Conservation (phyloP, 1,140 invertebrate genomes). For the Mesaphorura yosii region DNA sequence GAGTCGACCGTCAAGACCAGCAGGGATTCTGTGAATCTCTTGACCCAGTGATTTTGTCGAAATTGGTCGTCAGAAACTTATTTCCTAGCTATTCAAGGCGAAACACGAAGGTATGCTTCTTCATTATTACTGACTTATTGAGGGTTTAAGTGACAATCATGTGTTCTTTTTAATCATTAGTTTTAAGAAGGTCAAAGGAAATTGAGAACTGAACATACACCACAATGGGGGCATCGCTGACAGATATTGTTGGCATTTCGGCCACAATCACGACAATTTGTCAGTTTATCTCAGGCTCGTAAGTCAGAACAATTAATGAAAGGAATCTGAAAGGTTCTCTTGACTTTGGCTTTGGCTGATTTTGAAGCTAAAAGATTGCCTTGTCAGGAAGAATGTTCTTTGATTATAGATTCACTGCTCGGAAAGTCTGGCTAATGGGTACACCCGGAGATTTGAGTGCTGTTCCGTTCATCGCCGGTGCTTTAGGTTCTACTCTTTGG, state of each 20-base stretch:
- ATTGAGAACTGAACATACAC: neutral
- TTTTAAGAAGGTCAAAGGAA: neutral
- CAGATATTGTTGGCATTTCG: slow-evolving; percentile 43
- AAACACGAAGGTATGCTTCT: too few species aligned
- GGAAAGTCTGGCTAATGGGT: slow-evolving; percentile 18
- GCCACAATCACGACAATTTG: slow-evolving; percentile 54
- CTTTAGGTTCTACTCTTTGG: slow-evolving; percentile 22
- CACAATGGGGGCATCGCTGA: slow-evolving; percentile 31
- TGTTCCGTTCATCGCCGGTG: slow-evolving; percentile 21
- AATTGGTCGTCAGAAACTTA: too few species aligned
- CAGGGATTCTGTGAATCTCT: too few species aligned
- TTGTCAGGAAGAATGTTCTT: neutral
- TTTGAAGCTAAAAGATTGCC: neutral
- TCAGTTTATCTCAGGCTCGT: slow-evolving; percentile 57
- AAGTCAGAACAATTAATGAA: slow-evolving; percentile 38
- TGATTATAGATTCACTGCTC: slow-evolving; percentile 23
- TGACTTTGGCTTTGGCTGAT: too few species aligned
- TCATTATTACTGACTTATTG: too few species aligned
- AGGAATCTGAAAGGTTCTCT: too few species aligned
- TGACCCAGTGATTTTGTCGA: too few species aligned
- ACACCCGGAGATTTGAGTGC: slow-evolving; percentile 20
- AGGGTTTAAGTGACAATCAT: too few species aligned
- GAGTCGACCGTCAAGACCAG: too few species aligned
- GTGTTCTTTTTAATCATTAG: too few species aligned
- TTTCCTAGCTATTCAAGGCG: too few species aligned